A percentile compares a stretch with the other conserved stretches of the same genome.
Conservation (phyloP, 1,140 invertebrate genomes). For the Macrocentrus cingulum region DNA sequence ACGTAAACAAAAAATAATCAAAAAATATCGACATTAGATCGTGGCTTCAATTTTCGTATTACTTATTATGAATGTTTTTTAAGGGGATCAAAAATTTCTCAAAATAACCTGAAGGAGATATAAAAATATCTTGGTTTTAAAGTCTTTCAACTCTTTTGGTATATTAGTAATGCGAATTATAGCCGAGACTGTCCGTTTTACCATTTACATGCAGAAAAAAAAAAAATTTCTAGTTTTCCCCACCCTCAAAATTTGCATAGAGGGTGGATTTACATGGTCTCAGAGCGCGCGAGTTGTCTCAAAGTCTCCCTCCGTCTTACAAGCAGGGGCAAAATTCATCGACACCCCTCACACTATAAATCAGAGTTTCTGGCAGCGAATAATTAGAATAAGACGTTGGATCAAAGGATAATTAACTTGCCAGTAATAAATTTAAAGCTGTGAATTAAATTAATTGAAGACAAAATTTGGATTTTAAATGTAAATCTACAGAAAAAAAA, state of each 20-base stretch:
- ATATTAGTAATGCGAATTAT: too few species aligned
- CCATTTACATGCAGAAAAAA: too few species aligned
- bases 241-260: slow-evolving; percentile 10
- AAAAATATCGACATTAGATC: too few species aligned
- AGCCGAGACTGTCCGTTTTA: too few species aligned
- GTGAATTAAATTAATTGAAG: neutral
- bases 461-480: neutral
- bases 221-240: too few species aligned
- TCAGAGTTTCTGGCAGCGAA: slow-evolving; percentile 5
- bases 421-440: neutral
- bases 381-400: neutral
- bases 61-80: too few species aligned
- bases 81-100: too few species aligned
- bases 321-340: slow-evolving; percentile 12
- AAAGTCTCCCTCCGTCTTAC: neutral
- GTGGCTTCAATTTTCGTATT: too few species aligned
- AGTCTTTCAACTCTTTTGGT: too few species aligned
- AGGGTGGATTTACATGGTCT: slow-evolving; percentile 11
- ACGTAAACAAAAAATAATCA: too few species aligned
- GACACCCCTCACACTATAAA: slow-evolving; percentile 10
- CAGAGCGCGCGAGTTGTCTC: neutral
- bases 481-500: neutral
- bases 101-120: too few species aligned
- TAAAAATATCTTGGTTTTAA: too few species aligned
- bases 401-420: slow-evolving; percentile 16